Percentiles rank a stretch among this genome's conserved stretches.
These are phyloP conservation scores for Pardalotus punctatus DNA, from an alignment of 2,113 vertebrate species.

Conservation along the genomic window DNA sequence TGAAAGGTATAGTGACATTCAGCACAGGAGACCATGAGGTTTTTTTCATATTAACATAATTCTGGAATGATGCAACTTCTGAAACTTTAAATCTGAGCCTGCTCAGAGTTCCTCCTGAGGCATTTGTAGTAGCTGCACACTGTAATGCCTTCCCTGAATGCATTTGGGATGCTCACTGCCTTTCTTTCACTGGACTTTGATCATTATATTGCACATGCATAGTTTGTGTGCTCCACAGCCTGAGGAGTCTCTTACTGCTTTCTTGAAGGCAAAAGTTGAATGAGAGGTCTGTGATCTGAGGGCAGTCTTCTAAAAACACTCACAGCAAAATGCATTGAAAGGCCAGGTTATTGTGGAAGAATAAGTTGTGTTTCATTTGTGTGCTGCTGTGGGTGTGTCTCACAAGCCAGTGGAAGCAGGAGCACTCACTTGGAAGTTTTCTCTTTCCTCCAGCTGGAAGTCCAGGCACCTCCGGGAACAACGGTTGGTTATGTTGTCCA, in stretches of 20 bases:
- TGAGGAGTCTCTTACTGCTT: neutral
- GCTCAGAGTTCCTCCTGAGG: neutral
- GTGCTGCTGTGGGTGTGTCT: neutral
- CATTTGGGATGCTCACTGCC: neutral
- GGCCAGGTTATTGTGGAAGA: neutral
- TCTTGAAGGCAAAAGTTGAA: neutral
- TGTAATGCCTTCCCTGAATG: neutral
- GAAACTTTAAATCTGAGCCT: neutral
- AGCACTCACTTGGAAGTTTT: neutral
- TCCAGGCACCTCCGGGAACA: conserved; percentile 87
- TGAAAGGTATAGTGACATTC: neutral
- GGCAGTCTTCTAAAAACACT: neutral
- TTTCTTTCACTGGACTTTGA: neutral
- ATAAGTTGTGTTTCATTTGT: neutral
- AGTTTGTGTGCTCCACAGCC: neutral
- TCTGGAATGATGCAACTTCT: neutral
- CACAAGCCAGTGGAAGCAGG: neutral
- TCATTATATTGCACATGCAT: neutral
- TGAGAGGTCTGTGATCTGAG: neutral
- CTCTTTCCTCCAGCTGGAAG: conserved; percentile 80
- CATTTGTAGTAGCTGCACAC: neutral
- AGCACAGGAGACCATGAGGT: neutral
- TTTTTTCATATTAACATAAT: neutral
- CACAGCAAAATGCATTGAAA: neutral
- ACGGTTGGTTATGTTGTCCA: conserved; percentile 86